These are phyloP conservation scores for Drosophila truncata DNA, from an alignment of 1,140 invertebrate species.

Conservation along the genomic window DNA sequence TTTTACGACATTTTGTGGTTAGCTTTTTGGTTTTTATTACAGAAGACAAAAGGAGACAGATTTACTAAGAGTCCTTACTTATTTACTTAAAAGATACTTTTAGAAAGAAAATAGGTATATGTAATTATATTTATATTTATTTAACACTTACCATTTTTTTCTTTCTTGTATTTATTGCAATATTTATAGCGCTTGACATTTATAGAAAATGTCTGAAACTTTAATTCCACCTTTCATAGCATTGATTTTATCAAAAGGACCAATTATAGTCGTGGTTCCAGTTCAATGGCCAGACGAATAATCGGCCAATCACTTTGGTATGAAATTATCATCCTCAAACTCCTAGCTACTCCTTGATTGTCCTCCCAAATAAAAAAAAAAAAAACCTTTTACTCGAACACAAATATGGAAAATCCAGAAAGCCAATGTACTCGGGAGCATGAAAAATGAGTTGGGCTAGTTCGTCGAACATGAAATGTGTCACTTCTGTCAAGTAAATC, in stretches of 20 bases:
- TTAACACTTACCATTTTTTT: not conserved
- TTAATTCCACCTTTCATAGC: slow-evolving; percentile 1
- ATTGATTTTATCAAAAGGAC: not conserved
- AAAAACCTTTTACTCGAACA: not conserved
- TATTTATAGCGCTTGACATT: not conserved
- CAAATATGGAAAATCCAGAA: slow-evolving; percentile 14
- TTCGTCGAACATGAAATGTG: slow-evolving; percentile 64
- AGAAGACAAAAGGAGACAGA: not conserved
- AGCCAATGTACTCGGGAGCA: slow-evolving; percentile 8
- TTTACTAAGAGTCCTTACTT: no score
- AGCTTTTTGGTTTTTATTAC: not conserved
- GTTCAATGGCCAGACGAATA: slow-evolving; percentile 51
- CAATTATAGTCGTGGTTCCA: slow-evolving; percentile 8
- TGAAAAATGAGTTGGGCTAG: slow-evolving; percentile 41
- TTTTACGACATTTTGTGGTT: slow-evolving; percentile 23
- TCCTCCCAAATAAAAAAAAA: not conserved
- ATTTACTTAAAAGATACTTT: not conserved
- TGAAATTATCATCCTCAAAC: slow-evolving; percentile 25
- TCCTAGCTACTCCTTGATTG: not conserved
- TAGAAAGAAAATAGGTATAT: not conserved
- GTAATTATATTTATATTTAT: not conserved
- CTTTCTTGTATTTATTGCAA: not conserved
- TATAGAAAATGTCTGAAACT: not conserved
- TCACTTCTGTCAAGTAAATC: slow-evolving; percentile 49
- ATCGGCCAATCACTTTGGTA: slow-evolving; percentile 37